phyloP scores from a whole-genome alignment of 2,797 vertebrate species.

The Sparidentex hasta region DNA sequence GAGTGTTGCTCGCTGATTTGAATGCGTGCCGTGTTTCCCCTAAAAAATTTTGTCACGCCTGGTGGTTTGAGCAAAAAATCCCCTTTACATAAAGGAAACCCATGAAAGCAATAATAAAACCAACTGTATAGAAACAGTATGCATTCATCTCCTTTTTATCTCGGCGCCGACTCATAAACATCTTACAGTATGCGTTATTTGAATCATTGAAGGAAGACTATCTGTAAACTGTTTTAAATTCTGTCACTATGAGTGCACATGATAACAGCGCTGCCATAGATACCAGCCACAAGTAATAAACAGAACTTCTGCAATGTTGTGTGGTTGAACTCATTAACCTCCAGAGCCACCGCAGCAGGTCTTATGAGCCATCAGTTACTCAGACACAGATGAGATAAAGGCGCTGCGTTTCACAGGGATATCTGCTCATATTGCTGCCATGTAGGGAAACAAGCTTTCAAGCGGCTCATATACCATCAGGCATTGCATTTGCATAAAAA shows the following conservation, averaged over 20 bases:
- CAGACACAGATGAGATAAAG: slow-evolving; percentile 25
- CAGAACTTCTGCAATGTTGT: slow-evolving; percentile 29
- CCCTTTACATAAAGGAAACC: slow-evolving; percentile 46
- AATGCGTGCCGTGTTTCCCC: slow-evolving; percentile 52
- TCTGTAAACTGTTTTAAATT: slow-evolving; percentile 23
- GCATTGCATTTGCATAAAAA: slow-evolving; percentile 63
- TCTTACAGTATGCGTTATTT: slow-evolving; percentile 19
- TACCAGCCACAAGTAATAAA: slow-evolving; percentile 36
- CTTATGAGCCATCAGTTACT: slow-evolving; percentile 45
- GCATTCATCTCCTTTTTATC: slow-evolving; percentile 36
- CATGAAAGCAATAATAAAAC: slow-evolving; percentile 50
- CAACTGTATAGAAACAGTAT: slow-evolving; percentile 35
- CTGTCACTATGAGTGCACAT: slow-evolving; percentile 19
- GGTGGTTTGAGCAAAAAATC: slow-evolving; percentile 55
- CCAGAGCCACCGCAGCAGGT: slow-evolving; percentile 23
- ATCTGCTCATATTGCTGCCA: slow-evolving; percentile 23
- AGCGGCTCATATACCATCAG: slow-evolving; percentile 39
- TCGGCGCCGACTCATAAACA: slow-evolving; percentile 39
- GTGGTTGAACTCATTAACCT: slow-evolving; percentile 51
- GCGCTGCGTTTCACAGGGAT: slow-evolving; percentile 3
- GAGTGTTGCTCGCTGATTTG: slow-evolving; percentile 36
- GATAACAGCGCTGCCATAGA: slow-evolving; percentile 14
- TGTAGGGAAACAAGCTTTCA: slow-evolving; percentile 46
- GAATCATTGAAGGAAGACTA: slow-evolving; percentile 36
- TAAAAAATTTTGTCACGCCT: slow-evolving; percentile 28